Evolutionary conservation across 2,113 vertebrate species (phyloP), one percentile per base, ranked within the genome.

Genomic region (Psettodes erumei): DNA sequence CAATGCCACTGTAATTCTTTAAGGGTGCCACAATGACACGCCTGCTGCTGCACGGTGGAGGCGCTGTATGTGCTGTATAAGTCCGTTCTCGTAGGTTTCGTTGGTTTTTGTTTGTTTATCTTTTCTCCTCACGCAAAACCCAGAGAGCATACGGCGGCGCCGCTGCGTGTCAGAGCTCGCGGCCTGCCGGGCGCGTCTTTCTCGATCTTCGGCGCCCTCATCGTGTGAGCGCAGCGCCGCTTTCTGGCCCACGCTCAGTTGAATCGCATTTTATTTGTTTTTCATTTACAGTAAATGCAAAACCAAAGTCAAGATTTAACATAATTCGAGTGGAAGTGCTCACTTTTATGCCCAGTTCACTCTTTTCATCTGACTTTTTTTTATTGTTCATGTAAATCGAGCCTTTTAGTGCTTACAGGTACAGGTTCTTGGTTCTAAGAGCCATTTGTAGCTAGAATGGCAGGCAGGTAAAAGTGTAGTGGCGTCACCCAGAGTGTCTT

Each of bases 161-260:
- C 28, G 1, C 33, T 72, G 45, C 70, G 53, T 38, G 56, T 79
- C 37, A 66, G 43, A 60, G 59, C 60, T 69, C 74, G 23, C 64
- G 72, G 56, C 73, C 65, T 70, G 69, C 62, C 45, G 55, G 69
- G 40, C 65, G 71, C 43, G 35, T 63, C 63, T 81, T 61, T 60
- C 55, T 23, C 66, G 71, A 62, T 66, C 71, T 37, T 70, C 10
- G 0, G 50, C 63, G 45, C 50, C 58, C 30, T 55, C 33, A 60
- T 77, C 83, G 50, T 77, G 56, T 56, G 62, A 51, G 67, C 50
- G 71, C 60, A 83, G 42, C 58, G 25, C 43, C 61, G 18, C 71
- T 83, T 67, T 30, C n/a, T n/a, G n/a, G n/a, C n/a, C n/a, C n/a
- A n/a, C n/a, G n/a, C n/a, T n/a, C n/a, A n/a, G n/a, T n/a, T n/a